Evolutionary conservation across 2,113 vertebrate genomes (phyloP), one percentile per base, ranked within the genome.

Genomic region (Synodontis membranacea): DNA sequence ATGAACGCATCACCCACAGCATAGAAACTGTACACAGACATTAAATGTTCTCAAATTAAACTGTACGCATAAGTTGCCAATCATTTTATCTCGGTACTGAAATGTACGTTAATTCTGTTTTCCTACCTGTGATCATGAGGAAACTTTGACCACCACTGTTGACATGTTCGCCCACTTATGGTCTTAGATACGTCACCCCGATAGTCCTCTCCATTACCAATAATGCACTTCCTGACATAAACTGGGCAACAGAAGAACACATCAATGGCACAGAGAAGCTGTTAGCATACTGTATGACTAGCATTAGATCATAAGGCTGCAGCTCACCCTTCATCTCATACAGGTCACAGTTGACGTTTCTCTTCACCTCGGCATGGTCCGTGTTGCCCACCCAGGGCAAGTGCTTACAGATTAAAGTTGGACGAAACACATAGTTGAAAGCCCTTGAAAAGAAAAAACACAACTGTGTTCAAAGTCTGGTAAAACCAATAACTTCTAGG

Each of bases 281-380:
- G 8, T 34, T 48, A 11, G 39, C 44, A 39, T 74, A n/a, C n/a
- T n/a, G n/a, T n/a, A 37, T 74, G 31, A 46, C 37, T 25, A 62
- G 54, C 7, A 31, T 50, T 82, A 31, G 25, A 37, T 15, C 31
- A 62, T 15, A 23, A 48, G 17, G 34, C 23, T 4, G 11, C 31
- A 76, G 17, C 93, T 90, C 89, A 96, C 98, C 96, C 95, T 99
- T 99, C 91, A 98, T 99, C 91, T 99, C 97, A 84, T 97, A 99
- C 70, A 99, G 95, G 89, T 99, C 96, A 34, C 96, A 97, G 94
- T 93, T 95, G 12, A 96, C 94, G 4, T 98, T 99, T 60, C 94
- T 97, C 92, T 96, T 95, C 88, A 98, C 93, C 56, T 92, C 92
- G 1, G 95, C 92, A 0, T 78, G 92, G 58, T 90, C 92, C 0